Evolutionary conservation across 1,140 invertebrate genomes (phyloP).

Genomic region (Cydia amplana): DNA sequence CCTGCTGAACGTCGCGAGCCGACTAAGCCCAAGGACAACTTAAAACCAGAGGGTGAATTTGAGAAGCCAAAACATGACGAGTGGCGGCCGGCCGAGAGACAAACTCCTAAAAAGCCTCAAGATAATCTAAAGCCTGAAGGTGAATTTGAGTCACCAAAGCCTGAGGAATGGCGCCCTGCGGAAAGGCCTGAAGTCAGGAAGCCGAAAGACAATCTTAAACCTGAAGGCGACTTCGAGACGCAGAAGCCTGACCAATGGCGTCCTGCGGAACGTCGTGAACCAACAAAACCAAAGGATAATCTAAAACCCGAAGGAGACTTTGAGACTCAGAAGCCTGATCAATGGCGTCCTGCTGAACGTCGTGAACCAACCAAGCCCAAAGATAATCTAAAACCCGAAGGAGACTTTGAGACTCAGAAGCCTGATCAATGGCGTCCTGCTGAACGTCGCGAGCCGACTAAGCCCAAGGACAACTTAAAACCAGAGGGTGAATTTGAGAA

Average conservation of each 20-base stretch:
- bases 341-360: no score
- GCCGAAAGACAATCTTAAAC: conserved; percentile 80
- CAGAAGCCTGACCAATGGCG: conserved; percentile 74
- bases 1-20: conserved; percentile 78
- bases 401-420: no score
- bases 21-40: conserved; percentile 79
- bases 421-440: no score
- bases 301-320: conserved; percentile 83
- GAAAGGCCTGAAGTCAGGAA: conserved; percentile 74
- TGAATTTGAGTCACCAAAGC: conserved; percentile 69
- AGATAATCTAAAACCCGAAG: no score
- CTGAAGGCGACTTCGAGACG: conserved; percentile 83
- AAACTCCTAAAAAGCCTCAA: conserved; percentile 58
- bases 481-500: no score
- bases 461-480: no score
- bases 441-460: no score
- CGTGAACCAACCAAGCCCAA: no score
- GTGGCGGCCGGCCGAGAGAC: conserved; percentile 65
- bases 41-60: conserved; percentile 82
- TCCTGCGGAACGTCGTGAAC: conserved; percentile 63
- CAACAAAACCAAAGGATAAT: conserved; percentile 80
- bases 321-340: conserved; percentile 42
- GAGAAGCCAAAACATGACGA: conserved; percentile 66
- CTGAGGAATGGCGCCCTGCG: conserved; percentile 78
- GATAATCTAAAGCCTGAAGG: conserved; percentile 80